These are phyloP conservation scores for Rhimphoctona megacephalus DNA, from an alignment of 2,888 invertebrate species.

Conservation along the genomic window DNA sequence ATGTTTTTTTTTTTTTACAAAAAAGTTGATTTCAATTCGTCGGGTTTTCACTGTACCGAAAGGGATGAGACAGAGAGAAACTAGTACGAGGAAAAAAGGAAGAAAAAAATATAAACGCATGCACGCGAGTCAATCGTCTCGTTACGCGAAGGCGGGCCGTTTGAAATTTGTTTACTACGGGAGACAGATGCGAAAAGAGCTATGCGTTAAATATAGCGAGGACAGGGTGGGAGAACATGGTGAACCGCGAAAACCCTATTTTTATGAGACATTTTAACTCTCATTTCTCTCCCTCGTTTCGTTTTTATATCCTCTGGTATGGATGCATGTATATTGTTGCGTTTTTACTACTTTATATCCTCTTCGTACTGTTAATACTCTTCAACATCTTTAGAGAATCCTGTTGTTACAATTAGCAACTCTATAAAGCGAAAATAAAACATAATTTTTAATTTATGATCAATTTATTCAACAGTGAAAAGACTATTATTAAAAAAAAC, in stretches of 20 bases:
- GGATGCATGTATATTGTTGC: slow-evolving; percentile 71
- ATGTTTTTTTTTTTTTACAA: slow-evolving; percentile 34
- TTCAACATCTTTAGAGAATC: background rate
- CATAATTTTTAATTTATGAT: background rate
- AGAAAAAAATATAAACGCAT: slow-evolving; percentile 44
- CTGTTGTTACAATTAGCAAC: background rate
- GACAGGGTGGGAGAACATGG: slow-evolving; percentile 72
- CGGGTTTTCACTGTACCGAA: slow-evolving; percentile 22
- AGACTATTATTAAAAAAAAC: background rate
- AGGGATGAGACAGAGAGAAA: slow-evolving; percentile 12
- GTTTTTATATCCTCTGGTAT: slow-evolving; percentile 8
- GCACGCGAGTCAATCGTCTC: slow-evolving; percentile 66
- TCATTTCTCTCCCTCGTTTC: slow-evolving; percentile 53
- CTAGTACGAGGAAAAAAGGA: background rate
- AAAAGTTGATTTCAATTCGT: slow-evolving; percentile 44
- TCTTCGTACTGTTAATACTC: background rate
- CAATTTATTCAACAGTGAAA: background rate
- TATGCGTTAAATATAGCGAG: slow-evolving; percentile 68
- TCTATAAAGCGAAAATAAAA: background rate
- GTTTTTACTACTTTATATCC: slow-evolving; percentile 43
- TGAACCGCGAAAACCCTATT: slow-evolving; percentile 81
- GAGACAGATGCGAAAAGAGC: slow-evolving; percentile 58
- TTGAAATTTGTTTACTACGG: slow-evolving; percentile 72
- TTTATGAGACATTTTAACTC: slow-evolving; percentile 76
- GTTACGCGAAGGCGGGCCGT: slow-evolving; percentile 66